These are phyloP conservation scores for Cryptotis parvus DNA, from an alignment of 2,113 vertebrate species.

Conservation along the genomic window DNA sequence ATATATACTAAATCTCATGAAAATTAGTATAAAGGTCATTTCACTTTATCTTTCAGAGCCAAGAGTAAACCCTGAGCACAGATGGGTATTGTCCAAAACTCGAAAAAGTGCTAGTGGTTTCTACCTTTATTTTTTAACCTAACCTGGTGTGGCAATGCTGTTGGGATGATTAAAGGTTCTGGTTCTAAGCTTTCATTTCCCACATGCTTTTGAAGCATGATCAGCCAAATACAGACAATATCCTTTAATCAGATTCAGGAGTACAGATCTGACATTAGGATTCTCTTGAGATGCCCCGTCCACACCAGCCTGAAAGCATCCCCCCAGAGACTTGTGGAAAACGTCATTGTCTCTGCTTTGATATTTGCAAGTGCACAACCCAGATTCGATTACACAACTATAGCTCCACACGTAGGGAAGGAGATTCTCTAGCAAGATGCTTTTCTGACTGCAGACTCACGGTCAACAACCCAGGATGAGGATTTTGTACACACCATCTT, in stretches of 20 bases:
- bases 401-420: fast-evolving
- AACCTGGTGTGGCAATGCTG: too few species aligned
- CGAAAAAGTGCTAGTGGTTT: too few species aligned
- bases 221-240: not conserved
- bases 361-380: slow-evolving; percentile 1
- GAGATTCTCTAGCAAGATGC: not conserved
- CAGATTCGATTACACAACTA: not conserved
- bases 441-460: not conserved
- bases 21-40: too few species aligned
- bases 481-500: not conserved
- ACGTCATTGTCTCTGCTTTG: not conserved
- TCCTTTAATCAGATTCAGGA: not conserved
- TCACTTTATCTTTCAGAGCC: not conserved
- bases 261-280: not conserved
- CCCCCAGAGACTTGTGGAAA: not conserved
- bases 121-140: too few species aligned
- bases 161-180: too few species aligned
- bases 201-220: not conserved
- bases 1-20: not conserved
- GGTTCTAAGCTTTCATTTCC: too few species aligned
- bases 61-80: too few species aligned
- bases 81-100: too few species aligned
- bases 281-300: slow-evolving; percentile 5
- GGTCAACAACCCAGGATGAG: not conserved
- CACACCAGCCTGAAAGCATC: not conserved